These are phyloP conservation scores for Cichladusa arquata DNA, from an alignment of 2,113 vertebrate genomes.

Conservation along the genomic window DNA sequence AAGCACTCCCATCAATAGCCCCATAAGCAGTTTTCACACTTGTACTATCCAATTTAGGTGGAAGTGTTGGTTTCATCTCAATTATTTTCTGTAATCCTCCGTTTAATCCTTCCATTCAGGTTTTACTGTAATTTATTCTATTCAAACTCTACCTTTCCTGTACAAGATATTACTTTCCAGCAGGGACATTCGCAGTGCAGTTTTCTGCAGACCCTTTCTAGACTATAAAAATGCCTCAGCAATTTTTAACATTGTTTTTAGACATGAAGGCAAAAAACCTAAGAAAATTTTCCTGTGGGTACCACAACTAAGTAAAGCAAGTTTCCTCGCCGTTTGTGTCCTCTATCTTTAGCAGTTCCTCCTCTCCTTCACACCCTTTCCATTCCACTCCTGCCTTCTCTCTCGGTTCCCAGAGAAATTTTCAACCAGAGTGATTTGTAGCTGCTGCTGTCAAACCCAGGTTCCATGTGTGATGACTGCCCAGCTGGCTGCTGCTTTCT, in stretches of 20 bases:
- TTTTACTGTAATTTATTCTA: slow-evolving; percentile 50
- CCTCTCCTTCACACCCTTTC: not conserved
- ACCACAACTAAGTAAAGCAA: not conserved
- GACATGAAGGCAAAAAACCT: not conserved
- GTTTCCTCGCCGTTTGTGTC: not conserved
- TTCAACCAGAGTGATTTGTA: not conserved
- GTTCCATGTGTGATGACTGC: not conserved
- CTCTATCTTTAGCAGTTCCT: not conserved
- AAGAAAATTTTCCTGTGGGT: not conserved
- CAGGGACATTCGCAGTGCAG: not conserved
- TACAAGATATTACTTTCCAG: not conserved
- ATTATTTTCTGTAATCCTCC: slow-evolving; percentile 58
- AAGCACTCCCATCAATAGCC: not conserved
- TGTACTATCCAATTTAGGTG: slow-evolving; percentile 51
- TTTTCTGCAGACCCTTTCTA: not conserved
- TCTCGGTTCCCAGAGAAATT: not conserved
- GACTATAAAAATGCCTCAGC: not conserved
- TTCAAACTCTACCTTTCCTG: slow-evolving; percentile 20
- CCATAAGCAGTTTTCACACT: slow-evolving; percentile 59
- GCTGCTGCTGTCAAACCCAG: not conserved
- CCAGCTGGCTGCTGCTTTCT: not conserved
- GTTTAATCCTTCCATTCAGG: slow-evolving; percentile 48
- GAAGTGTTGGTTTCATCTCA: slow-evolving; percentile 44
- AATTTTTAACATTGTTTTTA: not conserved
- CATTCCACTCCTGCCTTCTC: not conserved